Evolutionary conservation across 2,113 vertebrate species (phyloP), one percentile per base, ranked within the genome.

Genomic region (Gopherus evgoodei): DNA sequence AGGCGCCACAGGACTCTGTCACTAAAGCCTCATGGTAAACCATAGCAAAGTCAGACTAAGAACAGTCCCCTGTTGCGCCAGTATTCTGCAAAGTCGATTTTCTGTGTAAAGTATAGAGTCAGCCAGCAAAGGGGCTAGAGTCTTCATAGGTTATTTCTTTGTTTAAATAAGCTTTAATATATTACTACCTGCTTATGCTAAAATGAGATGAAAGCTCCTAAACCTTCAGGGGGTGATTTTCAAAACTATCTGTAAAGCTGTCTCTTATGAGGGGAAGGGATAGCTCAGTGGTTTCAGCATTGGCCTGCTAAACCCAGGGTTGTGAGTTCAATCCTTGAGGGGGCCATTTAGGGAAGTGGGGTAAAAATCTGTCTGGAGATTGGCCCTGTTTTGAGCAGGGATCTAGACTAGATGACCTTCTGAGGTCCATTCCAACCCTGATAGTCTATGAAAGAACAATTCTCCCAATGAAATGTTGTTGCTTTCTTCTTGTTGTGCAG

Each of bases 151-250:
- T 59, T 93, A 62, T 11, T 88, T 86, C 42, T 27, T 84, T 82
- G 14, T 5, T 49, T 93, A 87, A 88, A 65, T 35, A 52, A 88
- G 29, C 85, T 87, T 91, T 89, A 81, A 91, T 53, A 6, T 38
- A n/a, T 35, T 57, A 72, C 47, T 75, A 14, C 10, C 11, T 85
- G 2, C 2, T 89, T 13, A 84, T 19, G 31, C 25, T 86, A 91
- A n/a, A 90, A 90, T 80, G 42, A 90, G 31, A 88, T 42, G 93
- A 95, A 96, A 80, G 1, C 3, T 89, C 87, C n/a, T 47, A 76
- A 5, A 42, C 42, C n/a, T 35, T 87, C 59, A 89, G 65, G 31
- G 25, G 3, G 11, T 2, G 49, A 76, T 79, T 83, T 2, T 2
- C 62, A 52, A 81, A 88, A 57, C 31, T 8, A 53, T 12, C 31